Conservation (phyloP, 2,888 invertebrate genomes). For the Eumerus sabulonum region DNA sequence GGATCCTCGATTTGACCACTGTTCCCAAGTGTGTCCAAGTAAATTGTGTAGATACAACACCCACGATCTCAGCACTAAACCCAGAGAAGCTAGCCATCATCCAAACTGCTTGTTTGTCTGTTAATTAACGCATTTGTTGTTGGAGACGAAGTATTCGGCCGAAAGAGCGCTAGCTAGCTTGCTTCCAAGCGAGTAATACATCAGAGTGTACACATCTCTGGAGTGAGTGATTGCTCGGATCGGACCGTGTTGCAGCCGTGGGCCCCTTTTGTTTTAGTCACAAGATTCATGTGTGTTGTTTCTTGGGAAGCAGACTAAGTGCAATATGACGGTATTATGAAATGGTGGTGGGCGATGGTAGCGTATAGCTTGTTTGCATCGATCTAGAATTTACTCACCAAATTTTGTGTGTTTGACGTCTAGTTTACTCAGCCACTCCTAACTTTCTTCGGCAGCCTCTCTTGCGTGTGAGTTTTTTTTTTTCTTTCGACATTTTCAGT, state of each 20-base stretch:
- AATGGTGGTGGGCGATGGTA: slow-evolving; percentile 40
- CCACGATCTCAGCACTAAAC: slow-evolving; percentile 31
- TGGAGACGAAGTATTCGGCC: slow-evolving; percentile 25
- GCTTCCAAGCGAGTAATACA: slow-evolving; percentile 27
- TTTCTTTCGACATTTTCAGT: neutral
- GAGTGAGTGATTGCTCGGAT: slow-evolving; percentile 57
- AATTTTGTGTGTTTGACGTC: neutral
- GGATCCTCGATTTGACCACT: slow-evolving; percentile 18
- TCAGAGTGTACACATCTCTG: slow-evolving; percentile 39
- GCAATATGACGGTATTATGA: slow-evolving; percentile 8
- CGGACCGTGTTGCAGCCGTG: slow-evolving; percentile 29
- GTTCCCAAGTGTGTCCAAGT: slow-evolving; percentile 28
- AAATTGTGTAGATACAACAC: slow-evolving; percentile 43
- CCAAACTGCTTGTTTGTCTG: slow-evolving; percentile 56
- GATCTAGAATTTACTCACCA: slow-evolving; percentile 54
- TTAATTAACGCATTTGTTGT: slow-evolving; percentile 57
- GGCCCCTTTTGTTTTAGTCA: slow-evolving; percentile 40
- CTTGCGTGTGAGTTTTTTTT: too few species aligned
- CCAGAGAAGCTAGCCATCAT: too few species aligned
- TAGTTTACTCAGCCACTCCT: slow-evolving; percentile 36
- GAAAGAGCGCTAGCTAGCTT: neutral
- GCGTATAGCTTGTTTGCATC: slow-evolving; percentile 58
- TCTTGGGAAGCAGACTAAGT: slow-evolving; percentile 13
- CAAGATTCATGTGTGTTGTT: slow-evolving; percentile 5
- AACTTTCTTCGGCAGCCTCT: slow-evolving; percentile 16